Evolutionary conservation across 2,888 invertebrate genomes (phyloP).

Genomic region (Agonopterix arenella): DNA sequence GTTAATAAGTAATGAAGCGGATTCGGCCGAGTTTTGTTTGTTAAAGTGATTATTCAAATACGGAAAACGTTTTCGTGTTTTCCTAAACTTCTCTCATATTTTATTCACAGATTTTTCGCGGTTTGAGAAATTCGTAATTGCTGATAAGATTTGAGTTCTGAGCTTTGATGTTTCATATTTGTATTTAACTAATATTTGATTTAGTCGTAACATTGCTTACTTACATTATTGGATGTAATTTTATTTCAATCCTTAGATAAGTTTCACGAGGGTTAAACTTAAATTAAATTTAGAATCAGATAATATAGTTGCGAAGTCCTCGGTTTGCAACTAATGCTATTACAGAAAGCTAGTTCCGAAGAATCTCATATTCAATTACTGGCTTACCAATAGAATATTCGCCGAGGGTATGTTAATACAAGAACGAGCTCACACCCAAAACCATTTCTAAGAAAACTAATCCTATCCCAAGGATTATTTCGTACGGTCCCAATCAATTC

Average conservation of each 20-base stretch:
- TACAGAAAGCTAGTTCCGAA: not conserved
- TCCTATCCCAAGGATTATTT: constrained; percentile 58
- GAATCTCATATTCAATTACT: constrained; percentile 43
- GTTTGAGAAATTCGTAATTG: constrained; percentile 59
- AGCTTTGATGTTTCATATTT: constrained; percentile 19
- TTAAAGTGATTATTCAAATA: constrained; percentile 76
- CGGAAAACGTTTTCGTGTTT: constrained; percentile 72
- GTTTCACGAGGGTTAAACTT: too few relatives aligned
- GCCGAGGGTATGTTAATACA: constrained; percentile 50
- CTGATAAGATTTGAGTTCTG: constrained; percentile 46
- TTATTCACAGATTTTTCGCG: constrained; percentile 72
- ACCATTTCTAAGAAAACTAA: constrained; percentile 57
- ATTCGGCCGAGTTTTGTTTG: constrained; percentile 69
- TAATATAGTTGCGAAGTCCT: not conserved
- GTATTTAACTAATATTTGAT: constrained; percentile 12
- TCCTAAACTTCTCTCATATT: constrained; percentile 71
- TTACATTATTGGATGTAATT: not conserved
- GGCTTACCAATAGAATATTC: constrained; percentile 17
- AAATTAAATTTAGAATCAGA: too few relatives aligned
- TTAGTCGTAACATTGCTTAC: constrained; percentile 2
- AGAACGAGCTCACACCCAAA: constrained; percentile 26
- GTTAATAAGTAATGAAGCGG: constrained; percentile 73
- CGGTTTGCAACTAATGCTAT: constrained; percentile 15
- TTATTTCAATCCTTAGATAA: too few relatives aligned
- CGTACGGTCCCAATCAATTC: constrained; percentile 62